phyloP scores from a whole-genome alignment of 2,888 invertebrate genomes.

The Shargacucullia verbasci region DNA sequence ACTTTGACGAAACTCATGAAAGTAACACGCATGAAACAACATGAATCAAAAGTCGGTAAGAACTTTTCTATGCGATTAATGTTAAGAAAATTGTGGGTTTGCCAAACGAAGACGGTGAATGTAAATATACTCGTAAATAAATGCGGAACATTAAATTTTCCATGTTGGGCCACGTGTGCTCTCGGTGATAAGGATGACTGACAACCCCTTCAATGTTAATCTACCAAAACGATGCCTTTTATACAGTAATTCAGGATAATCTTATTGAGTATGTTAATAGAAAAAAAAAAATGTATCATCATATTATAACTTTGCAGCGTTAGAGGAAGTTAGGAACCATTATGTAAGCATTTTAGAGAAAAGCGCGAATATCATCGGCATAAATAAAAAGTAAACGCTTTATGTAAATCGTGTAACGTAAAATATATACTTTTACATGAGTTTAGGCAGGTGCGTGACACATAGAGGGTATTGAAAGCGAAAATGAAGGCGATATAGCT shows the following conservation, averaged over 20 bases:
- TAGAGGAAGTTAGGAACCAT: conserved; percentile 35
- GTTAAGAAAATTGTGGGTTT: conserved; percentile 66
- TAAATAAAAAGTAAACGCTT: conserved; percentile 49
- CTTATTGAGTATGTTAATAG: conserved; percentile 41
- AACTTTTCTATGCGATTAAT: conserved; percentile 73
- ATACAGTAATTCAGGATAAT: conserved; percentile 43
- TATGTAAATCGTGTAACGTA: conserved; percentile 54
- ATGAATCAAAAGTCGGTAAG: conserved; percentile 70
- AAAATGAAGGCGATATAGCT: conserved; percentile 74
- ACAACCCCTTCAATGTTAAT: conserved; percentile 65
- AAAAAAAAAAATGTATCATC: conserved; percentile 31
- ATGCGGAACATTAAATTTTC: conserved; percentile 73
- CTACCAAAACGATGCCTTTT: conserved; percentile 47
- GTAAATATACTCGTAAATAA: conserved; percentile 71
- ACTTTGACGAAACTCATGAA: conserved; percentile 71
- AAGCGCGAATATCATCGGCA: conserved; percentile 51
- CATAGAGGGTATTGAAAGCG: conserved; percentile 73
- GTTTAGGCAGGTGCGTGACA: conserved; percentile 64
- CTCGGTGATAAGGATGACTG: conserved; percentile 65
- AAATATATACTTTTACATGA: conserved; percentile 54
- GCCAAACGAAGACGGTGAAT: conserved; percentile 57
- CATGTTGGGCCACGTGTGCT: conserved; percentile 69
- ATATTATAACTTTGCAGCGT: conserved; percentile 31
- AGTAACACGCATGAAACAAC: conserved; percentile 73
- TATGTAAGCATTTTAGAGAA: conserved; percentile 48